phyloP scores from a whole-genome alignment of 2,888 invertebrate genomes.

The Choristoneura rosaceana region DNA sequence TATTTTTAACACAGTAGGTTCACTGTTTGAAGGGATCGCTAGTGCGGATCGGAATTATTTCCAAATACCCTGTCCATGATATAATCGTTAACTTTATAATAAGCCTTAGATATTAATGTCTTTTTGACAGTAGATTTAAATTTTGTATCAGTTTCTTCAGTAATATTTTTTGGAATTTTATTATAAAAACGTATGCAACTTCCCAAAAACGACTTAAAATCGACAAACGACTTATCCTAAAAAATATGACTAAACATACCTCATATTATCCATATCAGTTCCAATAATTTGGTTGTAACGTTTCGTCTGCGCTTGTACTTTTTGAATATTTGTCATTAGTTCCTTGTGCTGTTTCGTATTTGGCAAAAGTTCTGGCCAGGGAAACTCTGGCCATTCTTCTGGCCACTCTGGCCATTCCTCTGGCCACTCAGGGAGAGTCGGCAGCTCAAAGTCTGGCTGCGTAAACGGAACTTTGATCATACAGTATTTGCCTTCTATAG shows the following conservation, averaged over 20 bases:
- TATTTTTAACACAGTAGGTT: too few relatives aligned
- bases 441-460: slow-evolving; percentile 49
- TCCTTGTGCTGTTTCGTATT: slow-evolving; percentile 28
- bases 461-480: slow-evolving; percentile 58
- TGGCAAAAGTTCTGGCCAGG: slow-evolving; percentile 42
- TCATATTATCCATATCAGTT: slow-evolving; percentile 21
- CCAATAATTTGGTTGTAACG: slow-evolving; percentile 9
- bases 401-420: slow-evolving; percentile 40
- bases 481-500: slow-evolving; percentile 70
- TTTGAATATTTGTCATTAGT: slow-evolving; percentile 22
- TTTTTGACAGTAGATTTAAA: too few relatives aligned
- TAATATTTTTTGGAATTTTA: too few relatives aligned
- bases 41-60: too few relatives aligned
- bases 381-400: slow-evolving; percentile 44
- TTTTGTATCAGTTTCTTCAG: too few relatives aligned
- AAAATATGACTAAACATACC: slow-evolving; percentile 7
- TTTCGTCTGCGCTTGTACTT: slow-evolving; percentile 4
- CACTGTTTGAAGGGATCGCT: too few relatives aligned
- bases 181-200: too few relatives aligned
- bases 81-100: too few relatives aligned
- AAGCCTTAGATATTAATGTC: too few relatives aligned
- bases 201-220: too few relatives aligned
- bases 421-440: slow-evolving; percentile 46
- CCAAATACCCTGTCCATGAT: too few relatives aligned
- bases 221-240: too few relatives aligned